Evolutionary conservation across 1,140 invertebrate species (phyloP).

Genomic region (Cataglyphis hispanica): DNA sequence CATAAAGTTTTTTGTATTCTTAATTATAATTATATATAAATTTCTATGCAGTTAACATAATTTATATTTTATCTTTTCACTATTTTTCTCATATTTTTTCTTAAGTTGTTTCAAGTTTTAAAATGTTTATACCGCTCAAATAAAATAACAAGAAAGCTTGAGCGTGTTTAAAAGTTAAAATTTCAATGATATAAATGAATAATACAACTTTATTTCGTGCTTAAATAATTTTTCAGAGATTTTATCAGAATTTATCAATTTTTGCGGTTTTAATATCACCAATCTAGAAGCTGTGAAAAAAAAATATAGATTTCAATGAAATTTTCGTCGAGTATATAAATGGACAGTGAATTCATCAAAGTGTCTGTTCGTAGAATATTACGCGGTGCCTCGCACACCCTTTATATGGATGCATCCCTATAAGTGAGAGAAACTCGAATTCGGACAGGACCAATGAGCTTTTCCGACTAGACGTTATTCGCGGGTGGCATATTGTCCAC

Average conservation of each 20-base stretch:
- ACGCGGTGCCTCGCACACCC: background rate
- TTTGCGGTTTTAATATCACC: background rate
- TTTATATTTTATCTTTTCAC: background rate
- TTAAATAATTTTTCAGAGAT: conserved; percentile 9
- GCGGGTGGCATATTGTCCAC: conserved; percentile 60
- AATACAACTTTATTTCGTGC: conserved; percentile 28
- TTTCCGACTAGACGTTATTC: conserved; percentile 62
- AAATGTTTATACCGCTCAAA: conserved; percentile 27
- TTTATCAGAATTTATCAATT: conserved; percentile 37
- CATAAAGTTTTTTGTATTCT: background rate
- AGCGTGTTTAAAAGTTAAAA: conserved; percentile 28
- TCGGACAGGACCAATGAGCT: conserved; percentile 50
- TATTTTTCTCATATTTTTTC: background rate
- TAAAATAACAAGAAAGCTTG: conserved; percentile 5
- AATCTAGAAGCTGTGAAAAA: background rate
- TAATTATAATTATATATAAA: background rate
- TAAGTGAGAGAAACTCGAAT: conserved; percentile 61
- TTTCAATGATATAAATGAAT: conserved; percentile 5
- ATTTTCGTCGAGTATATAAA: conserved; percentile 22
- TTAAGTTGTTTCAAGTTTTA: conserved; percentile 25
- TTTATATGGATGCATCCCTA: conserved; percentile 35
- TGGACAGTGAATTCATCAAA: conserved; percentile 41
- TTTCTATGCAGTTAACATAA: background rate
- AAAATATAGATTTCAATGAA: conserved; percentile 2
- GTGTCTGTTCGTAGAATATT: conserved; percentile 26